phyloP scores from a whole-genome alignment of 2,888 invertebrate genomes.

The Spatulosminthurus flaviceps region DNA sequence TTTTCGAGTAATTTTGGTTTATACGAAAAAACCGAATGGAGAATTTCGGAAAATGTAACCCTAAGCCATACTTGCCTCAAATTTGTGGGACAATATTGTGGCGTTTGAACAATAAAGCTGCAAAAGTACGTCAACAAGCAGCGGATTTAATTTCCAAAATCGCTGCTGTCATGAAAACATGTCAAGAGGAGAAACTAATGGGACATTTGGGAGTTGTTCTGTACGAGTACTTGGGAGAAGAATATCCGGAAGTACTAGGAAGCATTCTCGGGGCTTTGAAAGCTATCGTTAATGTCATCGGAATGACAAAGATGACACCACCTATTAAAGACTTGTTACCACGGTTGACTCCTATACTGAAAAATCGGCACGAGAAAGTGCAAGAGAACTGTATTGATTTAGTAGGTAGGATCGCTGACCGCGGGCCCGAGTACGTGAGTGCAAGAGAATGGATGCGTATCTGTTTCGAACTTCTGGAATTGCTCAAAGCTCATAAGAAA shows the following conservation, averaged over 20 bases:
- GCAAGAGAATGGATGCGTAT: constrained; percentile 99
- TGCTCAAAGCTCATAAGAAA: constrained; percentile 98
- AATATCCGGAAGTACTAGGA: constrained; percentile 98
- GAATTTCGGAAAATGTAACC: too few species aligned
- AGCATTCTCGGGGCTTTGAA: constrained; percentile 98
- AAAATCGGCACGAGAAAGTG: constrained; percentile 93
- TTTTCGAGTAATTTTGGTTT: too few species aligned
- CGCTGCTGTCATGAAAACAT: constrained; percentile 99
- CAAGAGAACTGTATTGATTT: constrained; percentile 99
- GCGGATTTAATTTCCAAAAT: constrained; percentile 98
- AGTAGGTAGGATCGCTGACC: constrained; percentile 98
- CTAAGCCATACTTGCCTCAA: constrained; percentile 97
- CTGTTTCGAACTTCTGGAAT: constrained; percentile 95
- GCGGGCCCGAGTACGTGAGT: constrained; percentile 98
- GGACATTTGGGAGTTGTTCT: constrained; percentile 98
- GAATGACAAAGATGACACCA: constrained; percentile 99
- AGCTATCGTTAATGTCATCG: constrained; percentile 99
- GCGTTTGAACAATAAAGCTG: constrained; percentile 99
- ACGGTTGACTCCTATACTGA: constrained; percentile 94
- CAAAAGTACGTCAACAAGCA: constrained; percentile 98
- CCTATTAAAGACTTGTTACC: constrained; percentile 99
- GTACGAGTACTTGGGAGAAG: constrained; percentile 99
- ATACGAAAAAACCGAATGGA: too few species aligned
- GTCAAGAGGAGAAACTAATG: constrained; percentile 99
- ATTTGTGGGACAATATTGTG: constrained; percentile 99